A percentile compares a stretch with the other conserved stretches of the same genome.
Evolutionary conservation across 2,113 vertebrate species (phyloP).

Genomic region (Phalacrocorax carbo): DNA sequence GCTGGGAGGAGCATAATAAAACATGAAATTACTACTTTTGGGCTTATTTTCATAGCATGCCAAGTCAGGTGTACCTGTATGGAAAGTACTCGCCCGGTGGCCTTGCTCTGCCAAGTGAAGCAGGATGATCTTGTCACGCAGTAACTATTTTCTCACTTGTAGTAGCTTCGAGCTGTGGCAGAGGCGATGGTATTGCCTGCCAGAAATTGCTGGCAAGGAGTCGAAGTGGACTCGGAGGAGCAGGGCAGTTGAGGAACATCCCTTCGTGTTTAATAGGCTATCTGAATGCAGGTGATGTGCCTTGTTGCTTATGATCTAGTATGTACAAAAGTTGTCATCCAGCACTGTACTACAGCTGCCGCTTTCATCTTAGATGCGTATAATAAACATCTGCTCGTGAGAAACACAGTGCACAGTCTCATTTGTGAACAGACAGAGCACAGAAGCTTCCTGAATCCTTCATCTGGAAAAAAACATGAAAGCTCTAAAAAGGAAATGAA

Average conservation of each 20-base stretch:
- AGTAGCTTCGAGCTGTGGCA: not conserved
- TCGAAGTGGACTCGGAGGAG: not conserved
- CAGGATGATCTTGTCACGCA: not conserved
- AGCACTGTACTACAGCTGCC: not conserved
- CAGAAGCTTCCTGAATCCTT: not conserved
- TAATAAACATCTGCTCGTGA: not conserved
- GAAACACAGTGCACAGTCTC: not conserved
- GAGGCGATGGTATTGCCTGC: not conserved
- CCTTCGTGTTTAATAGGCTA: not conserved
- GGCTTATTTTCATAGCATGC: not conserved
- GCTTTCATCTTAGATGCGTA: not conserved
- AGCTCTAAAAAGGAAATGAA: not conserved
- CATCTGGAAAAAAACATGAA: not conserved
- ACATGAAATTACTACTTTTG: rapidly evolving
- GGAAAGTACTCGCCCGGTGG: not conserved
- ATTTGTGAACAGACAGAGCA: not conserved
- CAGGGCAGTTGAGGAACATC: not conserved
- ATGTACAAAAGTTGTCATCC: not conserved
- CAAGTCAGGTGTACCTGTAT: rapidly evolving
- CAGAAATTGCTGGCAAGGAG: not conserved
- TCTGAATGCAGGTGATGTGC: not conserved
- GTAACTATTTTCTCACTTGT: not conserved
- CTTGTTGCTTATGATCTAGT: not conserved
- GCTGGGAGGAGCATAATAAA: not conserved
- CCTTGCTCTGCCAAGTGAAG: not conserved